Evolutionary conservation across 2,888 invertebrate species (phyloP), one percentile per base, ranked within the genome.

Genomic region (Morpho achilles): DNA sequence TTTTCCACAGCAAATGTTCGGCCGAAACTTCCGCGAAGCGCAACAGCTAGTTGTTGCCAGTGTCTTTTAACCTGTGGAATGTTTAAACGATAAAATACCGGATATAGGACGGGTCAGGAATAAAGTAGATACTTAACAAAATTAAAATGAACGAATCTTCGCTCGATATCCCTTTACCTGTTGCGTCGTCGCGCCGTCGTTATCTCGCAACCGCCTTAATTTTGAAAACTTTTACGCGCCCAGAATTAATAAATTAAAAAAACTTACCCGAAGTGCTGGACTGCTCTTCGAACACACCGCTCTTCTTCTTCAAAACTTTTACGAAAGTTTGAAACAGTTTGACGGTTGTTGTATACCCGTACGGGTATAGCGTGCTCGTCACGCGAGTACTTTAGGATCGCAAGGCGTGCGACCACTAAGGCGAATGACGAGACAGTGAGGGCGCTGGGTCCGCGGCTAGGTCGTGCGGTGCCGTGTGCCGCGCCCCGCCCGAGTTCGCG

Each of bases 131-230:
- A 77, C 73, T 71, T 70, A 70, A 73, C 76, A 80, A 82, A 81
- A 80, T 79, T 77, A 79, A 64, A 79, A 59, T 56, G 59, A 60
- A 64, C 58, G 61, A 45, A 60, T 58, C 53, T 56, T 41, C 82
- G 83, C 80, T 84, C 84, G 78, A 84, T 85, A 86, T 71, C 71
- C 70, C 64, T 72, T 76, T 79, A 84, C 84, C 84, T 84, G 84
- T 85, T 85, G 85, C 84, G 79, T 72, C 77, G 76, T 74, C 80
- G 77, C 77, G 75, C 75, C 73, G 69, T 32, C 32, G 32, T 32
- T 2, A 73, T 71, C 72, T 72, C 66, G 67, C 64, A 68, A 67
- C 67, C 67, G 62, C 62, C 47, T 7, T 64, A 56, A 32, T 65
- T 73, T 71, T 69, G 0, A 32, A 83, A 86, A 84, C 77, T 86